A percentile compares a stretch with the other conserved stretches of the same genome.
Conservation (phyloP, 2,113 vertebrate genomes). For the Martes martes region DNA sequence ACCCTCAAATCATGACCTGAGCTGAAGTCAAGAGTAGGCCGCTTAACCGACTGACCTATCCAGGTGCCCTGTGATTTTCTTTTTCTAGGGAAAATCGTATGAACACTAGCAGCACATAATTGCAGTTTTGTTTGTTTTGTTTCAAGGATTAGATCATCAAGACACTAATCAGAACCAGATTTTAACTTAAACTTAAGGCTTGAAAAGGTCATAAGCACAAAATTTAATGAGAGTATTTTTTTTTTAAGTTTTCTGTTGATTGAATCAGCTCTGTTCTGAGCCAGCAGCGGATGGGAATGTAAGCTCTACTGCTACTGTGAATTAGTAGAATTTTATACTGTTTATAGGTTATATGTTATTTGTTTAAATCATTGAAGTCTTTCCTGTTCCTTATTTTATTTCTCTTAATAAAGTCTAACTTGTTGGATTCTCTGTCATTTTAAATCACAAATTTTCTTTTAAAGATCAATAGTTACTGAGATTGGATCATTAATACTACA, state of each 20-base stretch:
- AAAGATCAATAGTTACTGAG: constrained; percentile 4
- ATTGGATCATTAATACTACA: not conserved
- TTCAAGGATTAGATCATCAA: not conserved
- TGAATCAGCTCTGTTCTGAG: not conserved
- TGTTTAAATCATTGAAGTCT: constrained; percentile 11
- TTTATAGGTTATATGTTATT: not conserved
- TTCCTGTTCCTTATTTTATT: not conserved
- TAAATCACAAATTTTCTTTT: constrained; percentile 29
- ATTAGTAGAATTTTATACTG: not conserved
- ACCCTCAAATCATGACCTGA: not conserved
- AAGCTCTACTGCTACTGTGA: not conserved
- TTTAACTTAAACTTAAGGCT: constrained; percentile 39
- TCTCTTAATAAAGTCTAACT: constrained; percentile 27
- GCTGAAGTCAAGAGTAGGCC: not conserved
- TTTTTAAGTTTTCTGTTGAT: constrained; percentile 1
- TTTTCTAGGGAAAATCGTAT: not conserved
- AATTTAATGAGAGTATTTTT: not conserved
- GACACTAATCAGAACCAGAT: not conserved
- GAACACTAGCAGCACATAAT: not conserved
- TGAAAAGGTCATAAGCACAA: not conserved
- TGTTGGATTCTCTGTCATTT: not conserved
- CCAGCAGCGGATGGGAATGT: not conserved
- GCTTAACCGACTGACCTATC: not conserved
- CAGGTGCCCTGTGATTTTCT: not conserved
- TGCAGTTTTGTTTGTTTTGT: not conserved